These are phyloP conservation scores for Drosophila tripunctata DNA, from an alignment of 2,888 invertebrate species.

Conservation along the genomic window DNA sequence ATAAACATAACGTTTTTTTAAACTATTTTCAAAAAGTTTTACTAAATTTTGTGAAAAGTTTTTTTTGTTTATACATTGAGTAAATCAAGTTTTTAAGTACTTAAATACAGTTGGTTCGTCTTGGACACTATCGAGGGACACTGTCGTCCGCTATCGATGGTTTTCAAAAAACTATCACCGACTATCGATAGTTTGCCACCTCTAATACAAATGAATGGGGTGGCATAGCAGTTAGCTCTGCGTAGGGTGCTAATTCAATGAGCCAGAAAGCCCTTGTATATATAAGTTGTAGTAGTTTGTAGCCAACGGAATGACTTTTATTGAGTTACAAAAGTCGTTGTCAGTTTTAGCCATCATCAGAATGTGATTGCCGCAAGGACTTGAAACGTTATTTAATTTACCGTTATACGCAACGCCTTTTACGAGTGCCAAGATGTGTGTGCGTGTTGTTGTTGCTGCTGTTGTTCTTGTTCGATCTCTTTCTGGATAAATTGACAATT, in stretches of 20 bases:
- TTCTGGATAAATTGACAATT: constrained; percentile 63
- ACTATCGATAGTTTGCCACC: no score
- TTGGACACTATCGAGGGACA: no score
- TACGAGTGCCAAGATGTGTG: constrained; percentile 1
- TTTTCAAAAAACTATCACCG: no score
- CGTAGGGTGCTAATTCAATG: not conserved
- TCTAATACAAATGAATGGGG: not conserved
- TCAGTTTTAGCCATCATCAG: not conserved
- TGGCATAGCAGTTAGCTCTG: constrained; percentile 1
- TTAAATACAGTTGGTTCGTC: no score
- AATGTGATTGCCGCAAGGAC: constrained; percentile 9
- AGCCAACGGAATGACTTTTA: constrained; percentile 3
- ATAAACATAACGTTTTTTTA: no score
- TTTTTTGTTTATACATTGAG: no score
- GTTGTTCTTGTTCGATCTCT: constrained; percentile 20
- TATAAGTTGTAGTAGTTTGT: no score
- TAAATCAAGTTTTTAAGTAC: no score
- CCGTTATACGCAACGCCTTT: constrained; percentile 3
- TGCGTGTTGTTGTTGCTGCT: not conserved
- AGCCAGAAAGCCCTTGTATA: not conserved
- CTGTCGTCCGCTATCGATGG: no score
- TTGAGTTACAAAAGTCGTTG: constrained; percentile 7
- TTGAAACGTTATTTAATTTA: constrained; percentile 14
- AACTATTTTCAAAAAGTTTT: no score
- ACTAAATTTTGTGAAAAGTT: no score